phyloP scores from a whole-genome alignment of 1,140 invertebrate genomes.

The Solen grandis region DNA sequence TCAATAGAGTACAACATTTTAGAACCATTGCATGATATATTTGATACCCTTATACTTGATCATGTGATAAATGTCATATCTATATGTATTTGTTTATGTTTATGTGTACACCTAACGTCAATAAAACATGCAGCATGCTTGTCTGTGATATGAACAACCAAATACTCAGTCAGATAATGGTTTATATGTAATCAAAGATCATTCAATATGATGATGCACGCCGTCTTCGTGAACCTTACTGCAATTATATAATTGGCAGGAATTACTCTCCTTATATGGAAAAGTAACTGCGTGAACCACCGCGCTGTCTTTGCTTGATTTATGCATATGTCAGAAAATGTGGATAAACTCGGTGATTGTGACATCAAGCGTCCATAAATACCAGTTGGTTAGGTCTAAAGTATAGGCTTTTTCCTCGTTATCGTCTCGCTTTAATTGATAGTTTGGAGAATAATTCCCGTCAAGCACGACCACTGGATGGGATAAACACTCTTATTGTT shows the following conservation, averaged over 20 bases:
- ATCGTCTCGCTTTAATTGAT: conserved; percentile 44
- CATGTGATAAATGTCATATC: neutral
- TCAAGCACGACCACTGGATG: conserved; percentile 24
- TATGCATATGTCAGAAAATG: conserved; percentile 45
- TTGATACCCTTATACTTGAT: neutral
- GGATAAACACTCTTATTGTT: conserved; percentile 48
- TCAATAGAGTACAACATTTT: no score
- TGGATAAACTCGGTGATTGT: conserved; percentile 45
- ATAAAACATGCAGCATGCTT: neutral
- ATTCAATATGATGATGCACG: neutral
- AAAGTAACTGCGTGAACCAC: conserved; percentile 16
- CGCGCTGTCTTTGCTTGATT: conserved; percentile 32
- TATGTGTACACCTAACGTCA: neutral
- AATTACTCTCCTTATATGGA: neutral
- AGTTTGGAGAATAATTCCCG: conserved; percentile 48
- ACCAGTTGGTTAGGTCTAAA: conserved; percentile 17
- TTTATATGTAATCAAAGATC: neutral
- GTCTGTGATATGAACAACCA: neutral
- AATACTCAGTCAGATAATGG: neutral
- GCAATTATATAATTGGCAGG: neutral
- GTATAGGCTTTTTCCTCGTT: conserved; percentile 41
- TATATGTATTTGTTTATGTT: neutral
- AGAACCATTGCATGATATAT: no score
- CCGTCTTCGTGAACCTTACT: neutral
- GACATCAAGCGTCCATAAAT: conserved; percentile 25